Evolutionary conservation across 2,113 vertebrate species (phyloP).

Genomic region (Neopipo cinnamomea): DNA sequence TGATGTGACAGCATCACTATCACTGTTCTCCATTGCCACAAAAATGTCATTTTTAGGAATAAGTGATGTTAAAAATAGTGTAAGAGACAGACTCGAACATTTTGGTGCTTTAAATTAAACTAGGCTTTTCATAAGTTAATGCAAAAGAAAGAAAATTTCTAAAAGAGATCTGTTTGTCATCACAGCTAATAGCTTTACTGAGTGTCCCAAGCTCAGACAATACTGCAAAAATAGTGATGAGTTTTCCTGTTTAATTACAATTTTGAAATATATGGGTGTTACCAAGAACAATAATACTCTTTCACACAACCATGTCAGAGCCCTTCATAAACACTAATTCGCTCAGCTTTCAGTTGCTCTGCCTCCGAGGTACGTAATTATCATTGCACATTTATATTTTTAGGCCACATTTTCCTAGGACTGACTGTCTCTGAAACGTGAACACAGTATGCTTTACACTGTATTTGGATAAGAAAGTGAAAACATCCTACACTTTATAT

Average conservation of each 20-base stretch:
- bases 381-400: neutral
- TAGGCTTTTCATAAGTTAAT: neutral
- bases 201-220: neutral
- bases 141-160: neutral
- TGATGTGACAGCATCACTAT: rapidly evolving
- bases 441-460: neutral
- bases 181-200: neutral
- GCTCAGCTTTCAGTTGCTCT: neutral
- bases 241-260: neutral
- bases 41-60: neutral
- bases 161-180: neutral
- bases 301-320: neutral
- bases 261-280: neutral
- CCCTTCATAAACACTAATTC: neutral
- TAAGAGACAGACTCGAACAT: neutral
- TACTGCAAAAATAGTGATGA: neutral
- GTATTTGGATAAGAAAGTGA: neutral
- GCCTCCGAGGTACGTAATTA: neutral
- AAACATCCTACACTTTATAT: neutral
- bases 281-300: neutral
- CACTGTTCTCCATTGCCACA: neutral
- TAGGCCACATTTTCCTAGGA: neutral
- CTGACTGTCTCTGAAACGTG: neutral
- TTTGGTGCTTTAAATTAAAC: neutral
- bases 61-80: neutral